These are phyloP conservation scores for Gymnobelideus leadbeateri DNA, from an alignment of 2,113 vertebrate species.

Conservation along the genomic window DNA sequence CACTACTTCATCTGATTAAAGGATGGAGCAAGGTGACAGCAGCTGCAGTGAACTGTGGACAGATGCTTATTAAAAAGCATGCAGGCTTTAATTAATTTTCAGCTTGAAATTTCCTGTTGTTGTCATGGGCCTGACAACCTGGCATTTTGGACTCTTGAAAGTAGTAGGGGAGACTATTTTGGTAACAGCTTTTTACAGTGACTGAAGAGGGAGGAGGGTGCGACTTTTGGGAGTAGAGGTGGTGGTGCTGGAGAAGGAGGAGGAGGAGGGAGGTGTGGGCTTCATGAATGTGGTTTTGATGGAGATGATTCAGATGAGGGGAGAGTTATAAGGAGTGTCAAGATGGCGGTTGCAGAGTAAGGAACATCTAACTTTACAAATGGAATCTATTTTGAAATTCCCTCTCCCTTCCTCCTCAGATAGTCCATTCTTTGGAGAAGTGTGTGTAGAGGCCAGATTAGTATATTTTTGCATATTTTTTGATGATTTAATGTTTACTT, in stretches of 20 bases:
- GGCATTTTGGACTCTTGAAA: background rate
- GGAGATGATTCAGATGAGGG: background rate
- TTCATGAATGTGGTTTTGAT: background rate
- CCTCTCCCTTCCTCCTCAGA: background rate
- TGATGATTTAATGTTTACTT: background rate
- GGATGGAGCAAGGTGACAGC: background rate
- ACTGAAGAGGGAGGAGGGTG: background rate
- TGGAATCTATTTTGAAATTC: background rate
- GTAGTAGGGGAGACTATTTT: background rate
- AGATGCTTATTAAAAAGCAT: background rate
- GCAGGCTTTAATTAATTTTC: background rate
- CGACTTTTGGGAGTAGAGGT: background rate
- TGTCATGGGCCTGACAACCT: background rate
- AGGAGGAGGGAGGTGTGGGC: background rate
- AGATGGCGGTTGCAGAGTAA: background rate
- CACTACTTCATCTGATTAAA: background rate
- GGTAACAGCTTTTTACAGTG: background rate
- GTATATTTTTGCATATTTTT: background rate
- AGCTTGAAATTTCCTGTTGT: conserved; percentile 15
- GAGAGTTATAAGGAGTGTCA: background rate
- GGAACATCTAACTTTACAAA: background rate
- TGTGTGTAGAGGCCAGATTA: background rate
- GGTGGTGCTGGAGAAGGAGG: background rate
- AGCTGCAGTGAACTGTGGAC: background rate
- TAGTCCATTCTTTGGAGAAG: background rate